Evolutionary conservation across 92 coral and sea anemone genomes (phyloP), one percentile per base, ranked within the genome.

Genomic region (Siderastrea radians): DNA sequence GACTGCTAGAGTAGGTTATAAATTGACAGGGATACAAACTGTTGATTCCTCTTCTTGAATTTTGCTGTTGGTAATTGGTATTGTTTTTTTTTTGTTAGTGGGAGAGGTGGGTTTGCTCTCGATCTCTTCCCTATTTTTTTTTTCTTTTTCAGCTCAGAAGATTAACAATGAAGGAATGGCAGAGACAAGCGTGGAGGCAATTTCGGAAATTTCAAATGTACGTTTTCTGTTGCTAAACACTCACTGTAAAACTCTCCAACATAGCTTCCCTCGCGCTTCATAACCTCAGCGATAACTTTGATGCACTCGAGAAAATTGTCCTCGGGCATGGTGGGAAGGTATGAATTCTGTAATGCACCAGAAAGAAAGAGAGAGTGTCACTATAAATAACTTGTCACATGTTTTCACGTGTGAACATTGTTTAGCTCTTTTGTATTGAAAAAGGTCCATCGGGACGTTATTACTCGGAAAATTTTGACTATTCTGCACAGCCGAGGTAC

Each of bases 321-420:
- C 59, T 92, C 92, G 68, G 93, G 93, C 88, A 92, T 89, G 53
- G 95, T 92, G 47, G 95, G 95, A 17, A 92, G 82, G 52, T 61
- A 92, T 17, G 92, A 83, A 38, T 60, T 72, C 87, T 83, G 57
- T 3, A 58, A 0, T 14, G 55, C 4, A 2, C 17, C 38, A 77
- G 2, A 62, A n/a, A 78, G 19, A 54, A 17, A 16, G 46, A 74
- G 47, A 6, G 14, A 3, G 16, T 7, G 51, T 6, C 1, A 74
- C 59, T 50, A n/a, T 1, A 64, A 38, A 3, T 44, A 5, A 63
- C 4, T 1, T 53, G 10, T 53, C 5, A 53, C 5, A 53, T 53
- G 6, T 9, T 53, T 53, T 53, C 57, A 5, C 12, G 38, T 26
- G 38, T 26, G 38, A 26, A 26, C 38, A 26, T 26, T 26, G 38